Conservation (phyloP, 2,888 invertebrate genomes). For the Megaustenia siamemsis region DNA sequence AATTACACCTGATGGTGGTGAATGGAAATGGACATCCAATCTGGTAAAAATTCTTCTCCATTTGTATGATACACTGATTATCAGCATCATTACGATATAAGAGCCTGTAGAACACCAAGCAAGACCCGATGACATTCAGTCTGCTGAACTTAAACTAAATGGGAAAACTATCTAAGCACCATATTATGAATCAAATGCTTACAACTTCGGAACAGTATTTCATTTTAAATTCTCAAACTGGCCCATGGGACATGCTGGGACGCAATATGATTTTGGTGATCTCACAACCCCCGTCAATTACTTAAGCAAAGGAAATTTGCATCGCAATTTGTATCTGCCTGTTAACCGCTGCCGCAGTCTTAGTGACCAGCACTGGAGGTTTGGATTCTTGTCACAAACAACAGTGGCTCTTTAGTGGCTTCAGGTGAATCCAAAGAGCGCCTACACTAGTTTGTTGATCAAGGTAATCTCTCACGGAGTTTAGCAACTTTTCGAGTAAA, state of each 20-base stretch:
- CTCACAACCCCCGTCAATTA: conserved; percentile 13
- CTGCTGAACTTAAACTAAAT: neutral
- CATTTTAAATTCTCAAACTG: neutral
- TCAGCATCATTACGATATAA: neutral
- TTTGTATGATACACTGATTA: neutral
- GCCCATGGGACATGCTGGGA: conserved; percentile 14
- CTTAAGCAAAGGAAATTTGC: conserved; percentile 46
- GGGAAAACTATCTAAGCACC: neutral
- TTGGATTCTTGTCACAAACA: neutral
- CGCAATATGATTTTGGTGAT: neutral
- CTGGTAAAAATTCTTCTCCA: neutral
- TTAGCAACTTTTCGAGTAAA: conserved; percentile 25
- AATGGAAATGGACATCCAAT: neutral
- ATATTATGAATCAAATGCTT: neutral
- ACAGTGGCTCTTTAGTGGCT: conserved; percentile 22
- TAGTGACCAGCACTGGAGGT: conserved; percentile 26
- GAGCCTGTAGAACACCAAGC: neutral
- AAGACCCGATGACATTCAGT: neutral
- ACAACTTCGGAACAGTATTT: neutral
- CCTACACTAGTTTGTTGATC: conserved; percentile 20
- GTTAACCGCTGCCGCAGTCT: neutral
- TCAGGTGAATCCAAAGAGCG: conserved; percentile 25
- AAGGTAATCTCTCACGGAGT: conserved; percentile 41
- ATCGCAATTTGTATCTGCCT: conserved; percentile 17
- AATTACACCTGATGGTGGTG: neutral